A percentile compares a stretch with the other conserved stretches of the same genome.
Evolutionary conservation across 2,888 invertebrate species (phyloP).

Genomic region (Euclidia mi): DNA sequence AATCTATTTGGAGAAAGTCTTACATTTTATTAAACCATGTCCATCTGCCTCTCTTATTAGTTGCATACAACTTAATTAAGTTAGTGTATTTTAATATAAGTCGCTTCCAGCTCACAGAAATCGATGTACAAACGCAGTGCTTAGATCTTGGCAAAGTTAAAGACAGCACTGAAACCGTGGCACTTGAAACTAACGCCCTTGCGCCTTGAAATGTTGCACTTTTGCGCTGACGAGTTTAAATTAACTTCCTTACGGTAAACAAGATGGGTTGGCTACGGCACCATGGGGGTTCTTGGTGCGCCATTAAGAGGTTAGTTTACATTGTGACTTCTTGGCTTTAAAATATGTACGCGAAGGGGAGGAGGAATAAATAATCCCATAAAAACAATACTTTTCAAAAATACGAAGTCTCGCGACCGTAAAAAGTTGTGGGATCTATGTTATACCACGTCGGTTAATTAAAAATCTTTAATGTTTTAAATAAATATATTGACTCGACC

Average conservation of each 20-base stretch:
- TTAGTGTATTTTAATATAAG: not conserved
- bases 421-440: too few species aligned
- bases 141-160: slow-evolving; percentile 41
- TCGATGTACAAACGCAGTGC: slow-evolving; percentile 31
- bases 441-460: too few species aligned
- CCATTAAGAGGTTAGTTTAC: not conserved
- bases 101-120: slow-evolving; percentile 17
- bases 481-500: too few species aligned
- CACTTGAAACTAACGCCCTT: slow-evolving; percentile 41
- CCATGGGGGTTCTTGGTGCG: not conserved
- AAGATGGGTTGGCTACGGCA: slow-evolving; percentile 18
- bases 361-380: too few species aligned
- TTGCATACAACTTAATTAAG: too few species aligned
- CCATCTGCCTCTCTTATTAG: too few species aligned
- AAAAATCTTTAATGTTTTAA: too few species aligned
- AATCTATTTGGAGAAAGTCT: too few species aligned
- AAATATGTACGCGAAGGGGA: too few species aligned
- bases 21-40: too few species aligned
- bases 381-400: too few species aligned
- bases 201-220: slow-evolving; percentile 42
- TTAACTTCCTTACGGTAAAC: slow-evolving; percentile 45
- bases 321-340: not conserved
- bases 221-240: slow-evolving; percentile 43
- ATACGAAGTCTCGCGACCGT: too few species aligned
- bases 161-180: slow-evolving; percentile 33